Base-by-base conservation (phyloP, 2,888 invertebrate genomes). In the Tridacna crocea region DNA sequence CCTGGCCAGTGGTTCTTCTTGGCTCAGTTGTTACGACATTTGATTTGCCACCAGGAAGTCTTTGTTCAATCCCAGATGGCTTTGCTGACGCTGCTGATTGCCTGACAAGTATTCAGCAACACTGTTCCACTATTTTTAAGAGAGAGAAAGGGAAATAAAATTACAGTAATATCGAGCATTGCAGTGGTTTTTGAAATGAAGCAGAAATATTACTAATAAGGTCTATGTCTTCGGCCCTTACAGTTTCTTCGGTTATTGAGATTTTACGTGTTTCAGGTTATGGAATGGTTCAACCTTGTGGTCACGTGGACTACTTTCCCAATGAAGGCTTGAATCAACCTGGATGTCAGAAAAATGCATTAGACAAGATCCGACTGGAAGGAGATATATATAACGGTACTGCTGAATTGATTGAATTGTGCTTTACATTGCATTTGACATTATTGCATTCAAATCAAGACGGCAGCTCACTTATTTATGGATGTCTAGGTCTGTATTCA, bases 281-380 rank as follows among this genome's bases (percentile, higher is more conserved):
- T 66, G 91, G 91, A 51, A 89, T 90, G 87, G 73, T 68, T 27
- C 80, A 93, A 48, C 86, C 92, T 1, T 87, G 91, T 48, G 94
- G 94, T 15, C 94, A 94, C 83, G 91, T 94, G 0, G 95, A 94
- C 83, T 94, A 94, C 83, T 95, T 92, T 74, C 94, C 94, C 0
- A 94, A 94, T 79, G 93, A 93, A 55, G 95, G 95, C 1, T 82
- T 88, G 1, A 87, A 90, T 24, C 94, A 95, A 80, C 94, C 94
- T 12, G 94, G 94, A 11, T 95, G 95, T 87, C 84, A 87, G 48
- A 77, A 82, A 27, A 87, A 77, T 36, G 84, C 88, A 12, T 26
- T 91, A 12, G 76, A 84, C 17, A 75, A 74, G 24, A 72, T 91
- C 17, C 26, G 77, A 36, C 72, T 82, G 4, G 87, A 88, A 24